Evolutionary conservation across 2,888 invertebrate genomes (phyloP).

Genomic region (Luperina testacea): DNA sequence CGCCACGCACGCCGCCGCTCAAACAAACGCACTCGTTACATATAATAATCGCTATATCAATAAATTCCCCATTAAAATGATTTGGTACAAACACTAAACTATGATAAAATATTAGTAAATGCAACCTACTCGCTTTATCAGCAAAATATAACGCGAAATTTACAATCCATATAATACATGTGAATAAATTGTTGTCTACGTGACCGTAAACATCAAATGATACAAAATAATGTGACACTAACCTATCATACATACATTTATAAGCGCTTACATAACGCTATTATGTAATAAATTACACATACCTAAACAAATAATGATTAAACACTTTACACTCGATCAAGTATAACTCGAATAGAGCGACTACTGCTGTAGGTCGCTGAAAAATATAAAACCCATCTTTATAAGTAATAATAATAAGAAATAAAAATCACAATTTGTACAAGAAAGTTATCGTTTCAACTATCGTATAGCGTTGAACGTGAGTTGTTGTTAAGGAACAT

Average conservation of each 20-base stretch:
- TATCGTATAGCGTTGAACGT: constrained; percentile 53
- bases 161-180: constrained; percentile 84
- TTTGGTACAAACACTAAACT: constrained; percentile 89
- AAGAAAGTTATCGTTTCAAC: constrained; percentile 67
- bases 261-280: constrained; percentile 63
- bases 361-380: constrained; percentile 61
- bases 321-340: constrained; percentile 67
- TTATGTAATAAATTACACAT: constrained; percentile 71
- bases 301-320: constrained; percentile 68
- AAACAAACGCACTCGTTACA: constrained; percentile 45
- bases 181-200: constrained; percentile 61
- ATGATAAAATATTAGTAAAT: constrained; percentile 90
- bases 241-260: constrained; percentile 67
- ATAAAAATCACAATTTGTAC: constrained; percentile 70
- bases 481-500: constrained; percentile 65
- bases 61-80: constrained; percentile 79
- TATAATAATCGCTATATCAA: constrained; percentile 67
- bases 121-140: constrained; percentile 84
- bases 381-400: constrained; percentile 61
- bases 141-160: constrained; percentile 82
- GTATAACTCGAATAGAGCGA: constrained; percentile 57
- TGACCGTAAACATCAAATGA: constrained; percentile 61
- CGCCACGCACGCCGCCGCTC: constrained; percentile 39
- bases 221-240: constrained; percentile 65
- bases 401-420: constrained; percentile 55